Base-by-base conservation (phyloP, 2,113 vertebrate genomes). In the Natator depressus region DNA sequence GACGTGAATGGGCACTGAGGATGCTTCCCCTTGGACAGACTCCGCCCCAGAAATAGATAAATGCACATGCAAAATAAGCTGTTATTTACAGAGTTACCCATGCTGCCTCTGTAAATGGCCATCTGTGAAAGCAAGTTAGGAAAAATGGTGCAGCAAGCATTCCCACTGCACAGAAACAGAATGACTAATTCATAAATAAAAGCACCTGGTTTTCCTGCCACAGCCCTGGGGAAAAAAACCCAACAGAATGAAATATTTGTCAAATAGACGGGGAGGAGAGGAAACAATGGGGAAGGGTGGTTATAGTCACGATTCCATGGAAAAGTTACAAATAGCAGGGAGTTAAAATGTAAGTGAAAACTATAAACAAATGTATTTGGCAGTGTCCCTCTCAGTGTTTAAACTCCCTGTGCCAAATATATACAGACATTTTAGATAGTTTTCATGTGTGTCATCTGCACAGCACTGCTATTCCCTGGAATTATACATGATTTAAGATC, bases 401-500 rank as follows among this genome's bases (percentile, higher is more conserved):
- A 84, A 85, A 53, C n/a, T 53, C 5, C 35, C 11, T 90, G 19
- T 65, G 35, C 53, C n/a, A 46, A 89, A 69, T 79, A 35, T 53
- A 49, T 54, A 49, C n/a, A 3, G 49, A 42, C 38, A n/a, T 49
- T 87, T 78, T 27, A 42, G 6, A n/a, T 4, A 46, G 47, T 38
- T 78, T 95, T 54, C 53, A 24, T 27, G 8, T 82, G n/a, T 31
- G 20, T 85, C 51, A 80, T 57, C 88, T 85, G 50, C 59, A 89
- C 6, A 83, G 89, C 82, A n/a, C 29, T 47, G 47, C 10, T 72
- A n/a, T 87, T 93, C 57, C 47, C 72, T 62, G 79, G 91, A 91
- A 96, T 93, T 91, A 89, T 53, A 42, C 31, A 84, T 91, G 35
- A 80, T 80, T 89, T 29, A 87, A 88, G 75, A 81, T 85, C 75